Evolutionary conservation across 2,888 invertebrate genomes (phyloP), one percentile per base, ranked within the genome.

Genomic region (Trilocha varians): DNA sequence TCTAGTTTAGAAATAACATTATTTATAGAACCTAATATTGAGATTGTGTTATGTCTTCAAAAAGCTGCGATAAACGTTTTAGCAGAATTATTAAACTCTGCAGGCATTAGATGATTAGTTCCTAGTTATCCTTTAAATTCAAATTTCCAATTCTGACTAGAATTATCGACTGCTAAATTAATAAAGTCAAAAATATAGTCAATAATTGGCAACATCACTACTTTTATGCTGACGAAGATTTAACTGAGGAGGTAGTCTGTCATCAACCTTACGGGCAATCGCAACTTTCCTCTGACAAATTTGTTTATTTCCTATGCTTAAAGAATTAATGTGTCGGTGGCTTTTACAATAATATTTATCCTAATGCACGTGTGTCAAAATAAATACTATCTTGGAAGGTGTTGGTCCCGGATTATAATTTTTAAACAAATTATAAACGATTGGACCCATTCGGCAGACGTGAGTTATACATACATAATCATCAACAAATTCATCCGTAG

Each of bases 321-420:
- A 82, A 80, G 76, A 83, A 82, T 83, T 80, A 84, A 79, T 80
- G 83, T 86, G 86, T 87, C 87, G 87, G 87, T 87, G 87, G 84
- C 84, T 80, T 85, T 82, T 80, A 73, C 45, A 73, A 78, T 78
- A 80, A 74, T 68, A 80, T 82, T 85, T 82, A 84, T 62, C 71
- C 78, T 85, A 83, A 83, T 77, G 78, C 25, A 83, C 74, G 79
- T 77, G 68, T 79, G 79, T 80, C 71, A 84, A 86, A 25, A 87
- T 87, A 87, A 87, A 83, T 85, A 87, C 86, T 85, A 87, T 82
- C 71, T 77, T 79, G 80, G 83, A 87, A 84, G 82, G 75, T 83
- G 74, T 82, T 83, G 86, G 85, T 85, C 87, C 87, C 86, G 68
- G 69, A 69, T 82, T 84, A 87, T 86, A 87, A 87, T 87, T 87